Evolutionary conservation across 2,888 invertebrate genomes (phyloP).

Genomic region (Cheilosia vernalis): DNA sequence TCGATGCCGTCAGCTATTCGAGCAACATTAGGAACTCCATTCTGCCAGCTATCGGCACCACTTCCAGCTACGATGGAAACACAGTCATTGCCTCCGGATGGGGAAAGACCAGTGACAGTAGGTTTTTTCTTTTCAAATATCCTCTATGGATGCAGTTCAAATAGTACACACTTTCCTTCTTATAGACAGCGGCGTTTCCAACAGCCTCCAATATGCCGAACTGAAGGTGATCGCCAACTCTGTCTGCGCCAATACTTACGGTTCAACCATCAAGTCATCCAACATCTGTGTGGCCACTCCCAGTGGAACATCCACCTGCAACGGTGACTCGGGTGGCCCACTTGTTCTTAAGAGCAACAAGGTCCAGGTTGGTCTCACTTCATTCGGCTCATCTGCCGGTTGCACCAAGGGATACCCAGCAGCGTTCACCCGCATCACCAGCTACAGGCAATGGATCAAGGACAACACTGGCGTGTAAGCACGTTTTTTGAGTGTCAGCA

Average conservation of each 20-base stretch:
- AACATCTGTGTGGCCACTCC: slow-evolving; percentile 73
- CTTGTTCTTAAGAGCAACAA: slow-evolving; percentile 12
- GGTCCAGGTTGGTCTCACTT: slow-evolving; percentile 26
- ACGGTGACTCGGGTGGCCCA: slow-evolving; percentile 55
- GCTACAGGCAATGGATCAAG: slow-evolving; percentile 78
- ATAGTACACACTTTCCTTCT: neutral
- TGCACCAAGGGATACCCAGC: slow-evolving; percentile 25
- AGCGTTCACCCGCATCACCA: slow-evolving; percentile 79
- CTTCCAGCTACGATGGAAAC: neutral
- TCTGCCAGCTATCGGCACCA: slow-evolving; percentile 23
- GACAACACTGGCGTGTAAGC: slow-evolving; percentile 75
- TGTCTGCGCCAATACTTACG: slow-evolving; percentile 71
- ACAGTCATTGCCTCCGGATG: slow-evolving; percentile 3
- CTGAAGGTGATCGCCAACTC: slow-evolving; percentile 77
- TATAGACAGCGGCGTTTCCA: slow-evolving; percentile 64
- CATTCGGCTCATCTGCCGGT: slow-evolving; percentile 18
- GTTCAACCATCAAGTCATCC: slow-evolving; percentile 18
- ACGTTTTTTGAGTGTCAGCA: neutral
- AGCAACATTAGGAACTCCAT: slow-evolving; percentile 51
- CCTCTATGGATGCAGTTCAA: neutral
- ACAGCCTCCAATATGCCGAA: slow-evolving; percentile 76
- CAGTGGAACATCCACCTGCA: slow-evolving; percentile 77
- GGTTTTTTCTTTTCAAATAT: neutral
- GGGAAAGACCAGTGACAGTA: slow-evolving; percentile 37
- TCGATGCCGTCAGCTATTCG: slow-evolving; percentile 74